Conservation (phyloP, 1,140 invertebrate species). For the Philopotamus ludificatus region DNA sequence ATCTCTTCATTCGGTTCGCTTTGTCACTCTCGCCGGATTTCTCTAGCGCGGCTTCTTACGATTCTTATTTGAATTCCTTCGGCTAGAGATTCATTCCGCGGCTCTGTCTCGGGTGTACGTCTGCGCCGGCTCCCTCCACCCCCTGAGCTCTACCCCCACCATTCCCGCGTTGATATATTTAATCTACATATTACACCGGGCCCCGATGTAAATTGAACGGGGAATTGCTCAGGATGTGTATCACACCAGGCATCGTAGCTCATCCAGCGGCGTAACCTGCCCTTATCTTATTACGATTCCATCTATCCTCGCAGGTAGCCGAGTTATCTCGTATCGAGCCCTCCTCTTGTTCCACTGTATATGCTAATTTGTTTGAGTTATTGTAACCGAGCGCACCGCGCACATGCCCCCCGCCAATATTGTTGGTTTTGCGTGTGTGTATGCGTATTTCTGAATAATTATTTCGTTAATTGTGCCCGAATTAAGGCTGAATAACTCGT, state of each 20-base stretch:
- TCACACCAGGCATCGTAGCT: neutral
- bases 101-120: no score
- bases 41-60: no score
- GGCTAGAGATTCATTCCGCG: neutral
- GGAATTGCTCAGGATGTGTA: slow-evolving; percentile 14
- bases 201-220: slow-evolving; percentile 18
- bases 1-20: no score
- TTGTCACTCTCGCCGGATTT: no score
- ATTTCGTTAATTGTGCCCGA: no score
- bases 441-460: no score
- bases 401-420: neutral
- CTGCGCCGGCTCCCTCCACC: neutral
- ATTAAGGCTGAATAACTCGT: no score
- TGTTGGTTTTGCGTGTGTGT: neutral
- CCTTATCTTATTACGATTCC: slow-evolving; percentile 20
- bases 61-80: neutral
- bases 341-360: slow-evolving; percentile 14
- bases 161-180: slow-evolving; percentile 9
- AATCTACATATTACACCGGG: slow-evolving; percentile 12
- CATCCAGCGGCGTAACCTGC: neutral
- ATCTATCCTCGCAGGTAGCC: neutral
- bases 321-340: neutral
- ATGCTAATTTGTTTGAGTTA: slow-evolving; percentile 33
- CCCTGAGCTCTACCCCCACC: neutral
- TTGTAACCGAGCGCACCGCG: slow-evolving; percentile 13